phyloP scores from a whole-genome alignment of 2,797 vertebrate species.

The Gallirallus australis region DNA sequence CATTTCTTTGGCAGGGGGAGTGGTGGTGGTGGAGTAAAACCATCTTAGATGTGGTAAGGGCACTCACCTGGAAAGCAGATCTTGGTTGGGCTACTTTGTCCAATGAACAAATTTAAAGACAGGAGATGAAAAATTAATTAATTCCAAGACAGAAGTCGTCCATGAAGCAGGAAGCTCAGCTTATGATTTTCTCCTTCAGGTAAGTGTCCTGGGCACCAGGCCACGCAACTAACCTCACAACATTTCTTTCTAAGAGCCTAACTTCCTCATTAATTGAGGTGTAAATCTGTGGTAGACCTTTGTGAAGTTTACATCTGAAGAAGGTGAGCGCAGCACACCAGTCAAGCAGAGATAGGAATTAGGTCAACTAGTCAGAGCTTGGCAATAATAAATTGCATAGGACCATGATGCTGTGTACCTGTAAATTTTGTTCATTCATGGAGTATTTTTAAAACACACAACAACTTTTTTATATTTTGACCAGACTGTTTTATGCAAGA shows the following conservation, averaged over 20 bases:
- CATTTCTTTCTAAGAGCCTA: not conserved
- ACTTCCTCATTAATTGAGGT: not conserved
- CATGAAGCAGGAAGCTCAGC: not conserved
- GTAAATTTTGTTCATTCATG: not conserved
- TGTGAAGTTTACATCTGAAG: not conserved
- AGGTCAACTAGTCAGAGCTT: not conserved
- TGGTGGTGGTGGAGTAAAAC: not conserved
- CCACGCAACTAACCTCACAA: not conserved
- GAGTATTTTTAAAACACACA: not conserved
- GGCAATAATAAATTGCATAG: not conserved
- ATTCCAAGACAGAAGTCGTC: not conserved
- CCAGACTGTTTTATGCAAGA: not conserved
- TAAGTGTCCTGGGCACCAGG: not conserved
- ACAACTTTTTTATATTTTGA: not conserved
- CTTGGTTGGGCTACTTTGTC: not conserved
- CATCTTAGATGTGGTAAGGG: not conserved
- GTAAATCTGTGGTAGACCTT: not conserved
- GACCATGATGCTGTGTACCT: not conserved
- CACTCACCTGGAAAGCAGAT: not conserved
- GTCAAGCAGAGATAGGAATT: not conserved
- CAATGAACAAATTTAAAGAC: not conserved
- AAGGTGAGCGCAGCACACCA: not conserved
- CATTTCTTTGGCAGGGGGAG: not conserved
- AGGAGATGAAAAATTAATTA: not conserved
- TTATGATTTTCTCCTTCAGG: not conserved